Conservation (phyloP, 2,113 vertebrate genomes). For the Podarcis raffonei region DNA sequence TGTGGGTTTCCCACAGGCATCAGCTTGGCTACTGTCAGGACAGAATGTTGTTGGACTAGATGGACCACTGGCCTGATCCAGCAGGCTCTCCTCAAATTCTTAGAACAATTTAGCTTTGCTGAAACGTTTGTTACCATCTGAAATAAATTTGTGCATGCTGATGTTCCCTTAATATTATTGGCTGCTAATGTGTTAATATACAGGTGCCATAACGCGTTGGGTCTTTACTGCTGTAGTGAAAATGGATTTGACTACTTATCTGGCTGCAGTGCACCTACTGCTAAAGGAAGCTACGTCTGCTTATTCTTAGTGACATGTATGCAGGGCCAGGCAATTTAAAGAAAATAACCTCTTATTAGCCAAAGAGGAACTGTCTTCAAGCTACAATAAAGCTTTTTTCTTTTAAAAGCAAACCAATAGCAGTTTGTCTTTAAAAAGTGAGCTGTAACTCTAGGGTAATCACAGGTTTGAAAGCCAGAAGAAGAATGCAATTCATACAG, state of each 20-base stretch:
- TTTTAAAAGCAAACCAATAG: conserved; percentile 20
- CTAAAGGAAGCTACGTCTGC: neutral
- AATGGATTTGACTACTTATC: conserved; percentile 24
- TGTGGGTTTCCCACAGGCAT: too few relatives aligned
- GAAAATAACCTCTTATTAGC: conserved; percentile 28
- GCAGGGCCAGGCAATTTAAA: conserved; percentile 9
- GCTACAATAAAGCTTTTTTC: conserved; percentile 20
- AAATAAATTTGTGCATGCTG: neutral
- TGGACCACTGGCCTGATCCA: too few relatives aligned
- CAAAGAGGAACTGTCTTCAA: conserved; percentile 8
- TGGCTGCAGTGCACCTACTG: neutral
- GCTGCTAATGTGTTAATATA: conserved; percentile 19
- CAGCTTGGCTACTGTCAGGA: too few relatives aligned
- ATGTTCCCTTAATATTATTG: neutral
- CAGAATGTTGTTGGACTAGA: too few relatives aligned
- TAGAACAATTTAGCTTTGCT: neutral
- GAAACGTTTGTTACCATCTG: neutral
- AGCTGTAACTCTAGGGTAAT: neutral
- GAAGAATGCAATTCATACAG: conserved; percentile 1
- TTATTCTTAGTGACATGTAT: conserved; percentile 21
- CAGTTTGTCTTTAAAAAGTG: neutral
- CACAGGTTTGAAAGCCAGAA: neutral
- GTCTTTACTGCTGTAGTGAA: neutral
- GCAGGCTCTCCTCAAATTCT: too few relatives aligned
- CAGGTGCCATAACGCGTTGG: neutral